Evolutionary conservation across 2,113 vertebrate genomes (phyloP), one percentile per base, ranked within the genome.

Genomic region (Andinoacara biseriatus): DNA sequence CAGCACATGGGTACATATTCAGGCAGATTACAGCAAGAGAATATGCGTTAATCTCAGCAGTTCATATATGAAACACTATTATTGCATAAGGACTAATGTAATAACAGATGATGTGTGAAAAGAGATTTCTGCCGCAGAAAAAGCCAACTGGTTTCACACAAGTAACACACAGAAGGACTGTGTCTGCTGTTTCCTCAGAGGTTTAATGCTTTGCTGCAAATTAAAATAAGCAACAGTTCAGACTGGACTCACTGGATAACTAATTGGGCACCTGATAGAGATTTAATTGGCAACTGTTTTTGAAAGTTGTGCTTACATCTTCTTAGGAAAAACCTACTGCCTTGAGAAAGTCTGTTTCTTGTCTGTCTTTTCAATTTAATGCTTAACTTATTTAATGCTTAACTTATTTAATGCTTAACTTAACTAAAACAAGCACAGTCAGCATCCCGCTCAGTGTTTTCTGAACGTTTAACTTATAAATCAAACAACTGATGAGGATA

Each of bases 1-100:
- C 58, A 24, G 76, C 82, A 76, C 59, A 69, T 29, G 43, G 56
- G 58, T 31, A 59, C 60, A 63, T 75, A 74, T 81, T 78, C 58
- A 63, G 49, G 69, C 33, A 67, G 52, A 72, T 52, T 52, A 60
- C 13, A 24, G n/a, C 2, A n/a, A 59, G 7, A 52, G 14, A 61
- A 60, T 77, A 60, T 77, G 58, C n/a, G 10, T 58, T 49, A 29
- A 46, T 43, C 20, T 60, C 40, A 60, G 57, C 20, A 49, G 10
- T 46, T 46, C 11, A 76, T n/a, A 52, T 72, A n/a, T 72, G 17
- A 31, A 33, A 49, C 20, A 72, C 14, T n/a, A 54, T 31, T 33
- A 31, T 26, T 17, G 40, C 58, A 77, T 31, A n/a, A 18, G 58
- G 40, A 60, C 11, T 31, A 49, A 57, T 24, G 24, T 17, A 46